phyloP scores from a whole-genome alignment of 2,797 vertebrate species.

The Mycteria americana region DNA sequence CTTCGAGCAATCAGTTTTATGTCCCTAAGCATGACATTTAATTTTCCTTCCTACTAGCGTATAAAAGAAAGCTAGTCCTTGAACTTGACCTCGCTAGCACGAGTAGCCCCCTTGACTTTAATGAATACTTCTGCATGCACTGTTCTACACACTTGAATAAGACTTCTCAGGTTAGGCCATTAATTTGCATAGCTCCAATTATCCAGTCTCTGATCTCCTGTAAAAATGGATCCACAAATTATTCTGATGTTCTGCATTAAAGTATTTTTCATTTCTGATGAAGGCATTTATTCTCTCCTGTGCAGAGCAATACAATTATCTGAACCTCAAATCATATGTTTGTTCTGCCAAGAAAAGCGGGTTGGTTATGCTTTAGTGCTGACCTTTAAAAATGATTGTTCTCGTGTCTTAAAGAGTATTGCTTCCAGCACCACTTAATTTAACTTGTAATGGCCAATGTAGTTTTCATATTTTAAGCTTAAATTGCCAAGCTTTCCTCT shows the following conservation, averaged over 20 bases:
- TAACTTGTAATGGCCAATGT: not conserved
- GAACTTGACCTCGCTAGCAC: conserved; percentile 14
- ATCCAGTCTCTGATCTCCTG: conserved; percentile 50
- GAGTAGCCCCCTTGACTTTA: conserved; percentile 12
- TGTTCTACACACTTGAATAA: conserved; percentile 17
- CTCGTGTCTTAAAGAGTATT: conserved; percentile 20
- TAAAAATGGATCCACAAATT: conserved; percentile 51
- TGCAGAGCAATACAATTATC: conserved; percentile 52
- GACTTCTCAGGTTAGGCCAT: conserved; percentile 48
- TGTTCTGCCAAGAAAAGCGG: conserved; percentile 51
- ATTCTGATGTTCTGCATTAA: conserved; percentile 54
- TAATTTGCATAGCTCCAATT: conserved; percentile 63
- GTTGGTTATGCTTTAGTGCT: conserved; percentile 52
- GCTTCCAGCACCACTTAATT: conserved; percentile 58
- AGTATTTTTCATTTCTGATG: conserved; percentile 51
- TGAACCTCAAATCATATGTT: conserved; percentile 54
- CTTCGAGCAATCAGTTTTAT: conserved; percentile 6
- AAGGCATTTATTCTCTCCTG: conserved; percentile 56
- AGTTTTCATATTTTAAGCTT: not conserved
- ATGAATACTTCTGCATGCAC: not conserved
- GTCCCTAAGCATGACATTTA: not conserved
- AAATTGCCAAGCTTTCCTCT: not conserved
- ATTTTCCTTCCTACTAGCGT: conserved; percentile 19
- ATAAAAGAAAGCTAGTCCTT: conserved; percentile 5
- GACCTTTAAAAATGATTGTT: conserved; percentile 63